Percentiles rank a stretch among this genome's conserved stretches.
Conservation (phyloP, 2,888 invertebrate genomes). For the Eupithecia pulchellata region DNA sequence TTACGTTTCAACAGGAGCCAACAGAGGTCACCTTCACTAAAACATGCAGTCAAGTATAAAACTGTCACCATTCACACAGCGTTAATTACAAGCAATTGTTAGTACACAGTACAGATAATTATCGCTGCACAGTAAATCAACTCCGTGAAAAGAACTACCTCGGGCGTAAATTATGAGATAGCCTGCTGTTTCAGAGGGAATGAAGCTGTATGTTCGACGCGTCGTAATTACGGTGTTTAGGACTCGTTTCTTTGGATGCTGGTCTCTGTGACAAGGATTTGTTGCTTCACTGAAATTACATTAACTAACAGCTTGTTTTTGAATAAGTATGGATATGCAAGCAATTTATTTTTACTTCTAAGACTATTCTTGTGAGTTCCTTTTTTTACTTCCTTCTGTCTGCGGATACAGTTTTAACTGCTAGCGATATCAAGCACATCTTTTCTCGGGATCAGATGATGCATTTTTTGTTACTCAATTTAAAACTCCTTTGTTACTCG, state of each 20-base stretch:
- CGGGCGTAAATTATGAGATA: constrained; percentile 58
- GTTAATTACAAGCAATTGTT: constrained; percentile 44
- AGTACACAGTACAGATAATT: constrained; percentile 38
- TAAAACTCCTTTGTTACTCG: no score
- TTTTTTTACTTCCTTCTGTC: background rate
- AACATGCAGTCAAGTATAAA: constrained; percentile 25
- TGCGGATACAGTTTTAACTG: no score
- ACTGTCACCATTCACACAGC: constrained; percentile 32
- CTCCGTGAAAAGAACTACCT: constrained; percentile 44
- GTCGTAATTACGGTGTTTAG: constrained; percentile 46
- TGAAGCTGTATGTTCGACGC: constrained; percentile 43
- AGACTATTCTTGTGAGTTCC: background rate
- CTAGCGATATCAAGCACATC: no score
- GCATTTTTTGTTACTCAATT: background rate
- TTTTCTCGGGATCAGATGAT: background rate
- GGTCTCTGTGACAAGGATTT: constrained; percentile 45
- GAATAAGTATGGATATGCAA: background rate
- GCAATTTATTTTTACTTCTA: background rate
- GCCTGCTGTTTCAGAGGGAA: constrained; percentile 52
- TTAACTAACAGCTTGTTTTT: constrained; percentile 14
- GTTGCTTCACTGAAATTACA: constrained; percentile 38
- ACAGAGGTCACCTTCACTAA: background rate
- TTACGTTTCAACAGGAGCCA: background rate
- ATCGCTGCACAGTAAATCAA: constrained; percentile 40
- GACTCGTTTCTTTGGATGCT: constrained; percentile 34